These are phyloP conservation scores for Pseudorhiza aurosa DNA, from an alignment of 30 jellyfish, hydroid and myxozoan genomes.

Conservation along the genomic window DNA sequence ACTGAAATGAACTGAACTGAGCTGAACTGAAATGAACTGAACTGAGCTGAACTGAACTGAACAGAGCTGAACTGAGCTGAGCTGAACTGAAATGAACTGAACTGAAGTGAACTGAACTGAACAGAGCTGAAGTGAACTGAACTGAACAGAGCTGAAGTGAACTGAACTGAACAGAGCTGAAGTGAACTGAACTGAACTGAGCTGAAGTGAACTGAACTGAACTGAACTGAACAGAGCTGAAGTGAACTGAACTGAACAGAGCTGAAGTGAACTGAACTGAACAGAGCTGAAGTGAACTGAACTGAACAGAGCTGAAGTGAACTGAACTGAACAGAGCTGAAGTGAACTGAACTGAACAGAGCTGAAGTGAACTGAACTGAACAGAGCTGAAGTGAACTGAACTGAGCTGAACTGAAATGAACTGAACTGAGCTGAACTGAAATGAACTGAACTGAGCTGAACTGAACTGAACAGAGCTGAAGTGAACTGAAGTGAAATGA, in stretches of 20 bases:
- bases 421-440: conserved; percentile 23
- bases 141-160: conserved; percentile 10
- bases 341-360: neutral
- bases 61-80: conserved; percentile 11
- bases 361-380: conserved; percentile 8
- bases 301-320: conserved; percentile 10
- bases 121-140: conserved; percentile 14
- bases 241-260: neutral
- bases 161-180: conserved; percentile 18
- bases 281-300: conserved; percentile 1
- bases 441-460: conserved; percentile 13
- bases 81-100: conserved; percentile 13
- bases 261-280: neutral
- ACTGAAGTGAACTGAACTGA: conserved; percentile 10
- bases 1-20: conserved; percentile 18
- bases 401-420: conserved; percentile 13
- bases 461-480: conserved; percentile 18
- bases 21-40: conserved; percentile 3
- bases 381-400: conserved; percentile 14
- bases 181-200: conserved; percentile 14
- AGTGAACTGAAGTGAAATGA: conserved; percentile 5
- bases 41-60: conserved; percentile 22
- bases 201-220: conserved; percentile 10
- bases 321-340: conserved; percentile 13
- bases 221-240: conserved; percentile 2